These are phyloP conservation scores for Presbytis comata DNA, from an alignment of 2,797 vertebrate genomes.

Conservation along the genomic window DNA sequence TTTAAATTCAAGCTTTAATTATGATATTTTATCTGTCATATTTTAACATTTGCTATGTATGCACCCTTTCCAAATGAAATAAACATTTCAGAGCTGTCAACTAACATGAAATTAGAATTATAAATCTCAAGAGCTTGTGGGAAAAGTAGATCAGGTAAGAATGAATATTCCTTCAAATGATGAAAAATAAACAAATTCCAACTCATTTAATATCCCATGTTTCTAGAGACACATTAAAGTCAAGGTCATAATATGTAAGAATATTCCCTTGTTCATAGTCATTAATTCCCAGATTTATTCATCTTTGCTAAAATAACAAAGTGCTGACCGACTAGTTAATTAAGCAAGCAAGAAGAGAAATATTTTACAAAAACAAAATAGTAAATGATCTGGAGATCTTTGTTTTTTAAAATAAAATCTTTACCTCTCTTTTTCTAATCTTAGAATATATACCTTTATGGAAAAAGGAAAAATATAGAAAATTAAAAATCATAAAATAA, in stretches of 20 bases:
- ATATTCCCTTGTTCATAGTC: slow-evolving; percentile 49
- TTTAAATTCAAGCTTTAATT: slow-evolving; percentile 4
- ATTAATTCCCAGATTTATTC: slow-evolving; percentile 67
- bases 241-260: slow-evolving; percentile 68
- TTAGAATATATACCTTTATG: neutral
- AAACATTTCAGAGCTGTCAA: slow-evolving; percentile 43
- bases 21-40: neutral
- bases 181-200: slow-evolving; percentile 67
- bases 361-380: neutral
- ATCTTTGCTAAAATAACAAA: slow-evolving; percentile 65
- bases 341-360: slow-evolving; percentile 40
- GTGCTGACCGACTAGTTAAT: slow-evolving; percentile 62
- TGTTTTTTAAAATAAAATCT: neutral
- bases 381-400: neutral
- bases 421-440: neutral
- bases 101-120: neutral
- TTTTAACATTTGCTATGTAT: neutral
- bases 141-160: slow-evolving; percentile 28
- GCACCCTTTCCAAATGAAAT: slow-evolving; percentile 27
- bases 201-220: neutral
- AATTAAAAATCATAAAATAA: neutral
- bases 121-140: neutral
- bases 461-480: neutral
- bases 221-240: slow-evolving; percentile 66
- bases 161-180: slow-evolving; percentile 49